Conservation (phyloP, 35 echinoderm and acorn worm species). For the Apostichopus californicus region DNA sequence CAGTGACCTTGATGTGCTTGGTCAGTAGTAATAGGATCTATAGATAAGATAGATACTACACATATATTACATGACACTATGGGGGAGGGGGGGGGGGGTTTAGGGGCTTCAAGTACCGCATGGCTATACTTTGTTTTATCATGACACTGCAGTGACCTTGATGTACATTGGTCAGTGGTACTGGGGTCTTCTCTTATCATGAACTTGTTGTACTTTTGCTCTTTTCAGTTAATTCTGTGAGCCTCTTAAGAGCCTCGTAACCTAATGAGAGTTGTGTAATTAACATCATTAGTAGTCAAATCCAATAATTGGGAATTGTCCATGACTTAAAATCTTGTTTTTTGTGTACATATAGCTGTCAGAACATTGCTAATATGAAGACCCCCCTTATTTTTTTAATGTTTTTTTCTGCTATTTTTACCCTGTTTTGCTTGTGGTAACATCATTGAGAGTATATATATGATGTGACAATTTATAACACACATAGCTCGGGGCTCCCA, state of each 20-base stretch:
- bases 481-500: slow-evolving; percentile 50
- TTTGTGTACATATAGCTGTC: slow-evolving; percentile 1
- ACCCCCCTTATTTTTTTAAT: neutral
- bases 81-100: no score
- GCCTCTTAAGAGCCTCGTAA: slow-evolving; percentile 5
- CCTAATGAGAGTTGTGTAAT: slow-evolving; percentile 26
- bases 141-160: no score
- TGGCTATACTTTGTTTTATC: no score
- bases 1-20: no score
- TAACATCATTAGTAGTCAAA: slow-evolving; percentile 43
- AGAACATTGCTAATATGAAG: slow-evolving; percentile 3
- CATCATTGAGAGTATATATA: slow-evolving; percentile 35
- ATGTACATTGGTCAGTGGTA: neutral
- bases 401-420: slow-evolving; percentile 14
- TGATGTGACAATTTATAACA: slow-evolving; percentile 52
- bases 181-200: neutral
- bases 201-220: neutral
- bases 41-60: no score
- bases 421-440: slow-evolving; percentile 34
- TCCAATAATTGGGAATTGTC: slow-evolving; percentile 33
- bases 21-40: no score
- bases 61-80: no score
- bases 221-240: neutral
- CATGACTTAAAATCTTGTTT: slow-evolving; percentile 24
- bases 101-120: no score